Base-by-base conservation (phyloP, 2,888 invertebrate genomes). In the Ophion ventricosus region DNA sequence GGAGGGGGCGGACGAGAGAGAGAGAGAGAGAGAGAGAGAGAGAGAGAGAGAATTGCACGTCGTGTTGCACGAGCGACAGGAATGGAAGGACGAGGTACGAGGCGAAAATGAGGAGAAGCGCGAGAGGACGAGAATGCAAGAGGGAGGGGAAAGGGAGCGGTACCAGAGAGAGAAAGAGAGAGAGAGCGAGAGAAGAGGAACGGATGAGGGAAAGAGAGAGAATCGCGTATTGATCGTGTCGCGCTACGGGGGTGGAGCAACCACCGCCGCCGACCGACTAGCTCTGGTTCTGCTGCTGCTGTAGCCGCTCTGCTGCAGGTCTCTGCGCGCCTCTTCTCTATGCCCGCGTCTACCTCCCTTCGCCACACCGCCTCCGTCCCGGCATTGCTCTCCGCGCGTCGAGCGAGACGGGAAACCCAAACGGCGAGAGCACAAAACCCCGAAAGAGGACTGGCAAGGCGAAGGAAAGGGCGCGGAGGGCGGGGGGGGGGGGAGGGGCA, bases 151-250 rank as follows among this genome's bases (percentile, higher is more conserved):
- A 77, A 63, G 72, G 82, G 66, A 67, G 75, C 73, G 74, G 80
- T 63, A 61, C 84, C 26, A 72, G 76, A 82, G 63, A 83, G 85
- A 85, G 84, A 82, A 76, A 79, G 70, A 82, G 85, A 84, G 80
- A 84, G 64, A 78, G 64, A 80, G 79, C 85, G 63, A 84, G 87
- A 85, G 84, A 40, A 82, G 82, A 85, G 82, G 57, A 80, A 82
- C 70, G 83, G 81, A 83, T 78, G 83, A 83, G 82, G 78, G 87
- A 87, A 86, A 85, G 89, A 89, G 88, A 89, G 89, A 89, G 90
- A 91, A 88, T 90, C 90, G 91, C 89, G 92, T 93, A 93, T 93
- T 93, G 93, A 93, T 93, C 93, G 93, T 91, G 93, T 92, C 92
- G 92, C 88, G 87, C 90, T 57, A 90, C 91, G 91, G 91, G 92